These are phyloP conservation scores for Procavia capensis DNA, from an alignment of 2,113 vertebrate species.

Conservation along the genomic window DNA sequence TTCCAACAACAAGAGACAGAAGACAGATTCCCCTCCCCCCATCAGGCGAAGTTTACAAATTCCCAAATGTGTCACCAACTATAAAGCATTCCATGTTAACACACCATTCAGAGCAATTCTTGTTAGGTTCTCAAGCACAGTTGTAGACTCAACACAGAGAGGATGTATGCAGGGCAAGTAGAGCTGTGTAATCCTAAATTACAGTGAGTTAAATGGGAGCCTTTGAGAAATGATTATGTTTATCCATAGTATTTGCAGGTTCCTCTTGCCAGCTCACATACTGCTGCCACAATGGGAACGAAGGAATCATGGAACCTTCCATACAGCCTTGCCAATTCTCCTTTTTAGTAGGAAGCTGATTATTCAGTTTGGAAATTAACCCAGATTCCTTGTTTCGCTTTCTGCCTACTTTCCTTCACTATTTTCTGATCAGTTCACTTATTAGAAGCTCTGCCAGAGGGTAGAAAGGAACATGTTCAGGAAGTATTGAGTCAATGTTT, in stretches of 20 bases:
- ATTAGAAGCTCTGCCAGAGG: slow-evolving; percentile 78
- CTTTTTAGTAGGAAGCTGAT: slow-evolving; percentile 79
- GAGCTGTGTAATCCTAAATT: slow-evolving; percentile 84
- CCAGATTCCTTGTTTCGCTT: slow-evolving; percentile 81
- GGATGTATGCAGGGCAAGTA: slow-evolving; percentile 81
- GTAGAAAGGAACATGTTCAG: slow-evolving; percentile 71
- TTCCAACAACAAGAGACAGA: slow-evolving; percentile 66
- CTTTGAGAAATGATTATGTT: slow-evolving; percentile 81
- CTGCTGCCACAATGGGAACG: slow-evolving; percentile 70
- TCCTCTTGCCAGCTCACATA: slow-evolving; percentile 78
- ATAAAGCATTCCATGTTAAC: slow-evolving; percentile 70
- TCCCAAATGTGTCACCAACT: slow-evolving; percentile 68
- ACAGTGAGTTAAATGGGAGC: slow-evolving; percentile 79
- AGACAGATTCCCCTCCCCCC: slow-evolving; percentile 42
- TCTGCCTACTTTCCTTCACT: slow-evolving; percentile 73
- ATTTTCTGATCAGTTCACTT: slow-evolving; percentile 78
- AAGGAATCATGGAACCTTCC: slow-evolving; percentile 80
- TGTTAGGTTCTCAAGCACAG: slow-evolving; percentile 74
- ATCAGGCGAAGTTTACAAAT: slow-evolving; percentile 71
- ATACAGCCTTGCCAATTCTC: slow-evolving; percentile 81
- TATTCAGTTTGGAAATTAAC: slow-evolving; percentile 84
- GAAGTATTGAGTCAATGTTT: slow-evolving; percentile 75
- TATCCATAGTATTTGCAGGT: slow-evolving; percentile 80
- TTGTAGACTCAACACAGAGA: slow-evolving; percentile 77
- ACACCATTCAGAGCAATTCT: slow-evolving; percentile 65